Percentiles rank a stretch among this genome's conserved stretches.
phyloP scores from a whole-genome alignment of 2,113 vertebrate species.

The Strix aluco region DNA sequence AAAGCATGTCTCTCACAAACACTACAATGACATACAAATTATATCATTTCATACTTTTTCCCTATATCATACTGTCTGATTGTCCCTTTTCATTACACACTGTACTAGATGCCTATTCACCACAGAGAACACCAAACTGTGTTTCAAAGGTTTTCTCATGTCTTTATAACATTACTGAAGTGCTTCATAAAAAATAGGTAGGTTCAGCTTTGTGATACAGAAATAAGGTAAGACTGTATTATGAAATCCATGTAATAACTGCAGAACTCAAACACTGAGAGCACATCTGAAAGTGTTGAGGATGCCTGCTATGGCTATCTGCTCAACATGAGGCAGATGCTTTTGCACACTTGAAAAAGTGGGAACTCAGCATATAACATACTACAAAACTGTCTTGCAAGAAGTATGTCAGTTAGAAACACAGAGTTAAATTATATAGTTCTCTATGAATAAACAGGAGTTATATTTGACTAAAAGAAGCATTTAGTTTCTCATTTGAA shows the following conservation, averaged over 20 bases:
- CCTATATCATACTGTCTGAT: background rate
- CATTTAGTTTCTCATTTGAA: background rate
- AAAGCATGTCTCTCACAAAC: background rate
- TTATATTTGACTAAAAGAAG: background rate
- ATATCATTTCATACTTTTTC: background rate
- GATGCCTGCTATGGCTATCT: too few species aligned
- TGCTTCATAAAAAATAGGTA: background rate
- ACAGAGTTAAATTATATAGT: background rate
- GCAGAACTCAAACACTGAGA: background rate
- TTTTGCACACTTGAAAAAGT: background rate
- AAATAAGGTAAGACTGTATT: background rate
- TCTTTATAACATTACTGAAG: background rate
- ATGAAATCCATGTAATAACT: background rate
- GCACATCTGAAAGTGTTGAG: background rate
- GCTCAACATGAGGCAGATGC: background rate
- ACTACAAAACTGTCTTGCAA: background rate
- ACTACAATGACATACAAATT: accelerated
- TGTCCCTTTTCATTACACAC: background rate
- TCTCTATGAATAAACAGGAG: background rate
- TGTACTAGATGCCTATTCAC: background rate
- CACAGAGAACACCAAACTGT: background rate
- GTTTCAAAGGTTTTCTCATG: background rate
- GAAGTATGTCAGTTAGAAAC: background rate
- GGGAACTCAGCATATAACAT: background rate
- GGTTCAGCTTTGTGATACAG: background rate